Conservation (phyloP, 2,797 vertebrate genomes). For the Notamacropus eugenii region DNA sequence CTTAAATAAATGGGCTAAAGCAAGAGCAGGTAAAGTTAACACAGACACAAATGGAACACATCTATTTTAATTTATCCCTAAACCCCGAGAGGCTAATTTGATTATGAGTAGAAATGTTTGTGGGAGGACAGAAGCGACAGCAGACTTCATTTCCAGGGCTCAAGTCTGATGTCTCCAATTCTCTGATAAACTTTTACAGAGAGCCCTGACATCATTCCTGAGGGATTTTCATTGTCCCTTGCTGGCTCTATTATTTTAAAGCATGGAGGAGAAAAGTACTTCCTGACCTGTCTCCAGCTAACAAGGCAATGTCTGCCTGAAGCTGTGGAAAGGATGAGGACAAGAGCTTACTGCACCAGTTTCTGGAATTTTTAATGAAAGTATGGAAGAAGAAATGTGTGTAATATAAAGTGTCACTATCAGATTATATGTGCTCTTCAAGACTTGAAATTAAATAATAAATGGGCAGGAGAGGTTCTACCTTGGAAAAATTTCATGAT, state of each 20-base stretch:
- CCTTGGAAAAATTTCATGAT: neutral
- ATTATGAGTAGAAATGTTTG: constrained; percentile 78
- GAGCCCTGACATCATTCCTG: neutral
- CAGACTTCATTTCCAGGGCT: constrained; percentile 50
- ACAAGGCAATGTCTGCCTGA: constrained; percentile 14
- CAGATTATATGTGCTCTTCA: neutral
- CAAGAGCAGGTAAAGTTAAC: constrained; percentile 55
- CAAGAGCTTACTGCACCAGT: neutral
- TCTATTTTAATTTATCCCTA: constrained; percentile 70
- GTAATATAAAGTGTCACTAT: neutral
- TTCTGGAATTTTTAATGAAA: neutral
- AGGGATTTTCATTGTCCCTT: neutral
- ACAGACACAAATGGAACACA: neutral
- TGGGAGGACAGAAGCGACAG: constrained; percentile 33
- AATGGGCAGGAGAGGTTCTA: neutral
- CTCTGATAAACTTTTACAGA: neutral
- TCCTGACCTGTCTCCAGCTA: constrained; percentile 51
- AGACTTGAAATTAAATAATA: neutral
- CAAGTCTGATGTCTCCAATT: neutral
- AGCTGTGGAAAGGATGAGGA: constrained; percentile 23
- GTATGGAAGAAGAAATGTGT: neutral
- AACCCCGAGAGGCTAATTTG: constrained; percentile 70
- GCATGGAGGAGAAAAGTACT: constrained; percentile 16
- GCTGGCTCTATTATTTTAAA: neutral
- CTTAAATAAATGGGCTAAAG: constrained; percentile 68